Base-by-base conservation (phyloP, 1,140 invertebrate genomes). In the Listronotus oregonensis region DNA sequence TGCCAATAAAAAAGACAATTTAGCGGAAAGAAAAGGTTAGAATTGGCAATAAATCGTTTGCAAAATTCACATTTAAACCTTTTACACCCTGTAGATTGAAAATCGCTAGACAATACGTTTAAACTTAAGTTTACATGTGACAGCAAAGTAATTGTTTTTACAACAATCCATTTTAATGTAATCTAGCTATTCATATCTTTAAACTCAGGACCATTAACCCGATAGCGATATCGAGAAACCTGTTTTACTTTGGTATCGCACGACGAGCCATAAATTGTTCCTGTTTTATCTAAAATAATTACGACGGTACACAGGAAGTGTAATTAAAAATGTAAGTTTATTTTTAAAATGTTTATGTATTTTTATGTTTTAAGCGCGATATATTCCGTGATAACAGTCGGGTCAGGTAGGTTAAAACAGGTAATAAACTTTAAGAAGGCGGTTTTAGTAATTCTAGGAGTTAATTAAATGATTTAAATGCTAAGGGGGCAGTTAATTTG, bases 171-270 rank as follows among this genome's bases (percentile, higher is more conserved):
- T 58, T 58, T 46, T 47, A 58, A 47, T 46, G 44, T 47, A 46
- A 58, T 58, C 56, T 46, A 58, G 14, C 42, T 34, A 15, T 31
- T 58, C 56, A 27, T 58, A 58, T 58, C 56, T 58, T 47, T 39
- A 62, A 12, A 18, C 47, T 49, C 2, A 40, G 42, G 61, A 56
- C 52, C 43, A 64, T 64, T 64, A 64, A 64, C 61, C 61, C 46
- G 61, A 64, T 56, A 64, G 32, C 34, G 21, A 43, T 64, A 64
- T 64, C 61, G 40, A 15, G 52, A 64, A 64, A 55, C 61, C 61
- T 64, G 61, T 54, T 64, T 64, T 56, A 56, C 51, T 54, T 56
- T 43, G 43, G 52, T 64, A 64, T 64, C 61, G 61, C 61, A 64
- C 52, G 43, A 43, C 32, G 43, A 21, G 51, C 32, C 51, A 46